Base-by-base conservation (phyloP, 2,888 invertebrate species). In the Amiota communis region DNA sequence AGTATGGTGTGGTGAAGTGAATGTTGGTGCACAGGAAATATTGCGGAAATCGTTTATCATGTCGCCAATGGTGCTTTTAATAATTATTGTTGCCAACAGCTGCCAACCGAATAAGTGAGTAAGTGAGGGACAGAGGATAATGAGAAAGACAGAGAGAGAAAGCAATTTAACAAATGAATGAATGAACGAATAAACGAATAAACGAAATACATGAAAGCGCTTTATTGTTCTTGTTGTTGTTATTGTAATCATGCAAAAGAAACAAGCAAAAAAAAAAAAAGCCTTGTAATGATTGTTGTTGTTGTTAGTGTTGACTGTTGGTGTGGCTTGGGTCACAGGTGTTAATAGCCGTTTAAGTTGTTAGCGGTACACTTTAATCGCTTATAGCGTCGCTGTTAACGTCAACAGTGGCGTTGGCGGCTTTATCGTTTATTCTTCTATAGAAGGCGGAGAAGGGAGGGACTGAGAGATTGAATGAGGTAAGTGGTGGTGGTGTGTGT, bases 11-110 rank as follows among this genome's bases (percentile, higher is more conserved):
- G 74, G 77, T 48, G 48, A 36, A 74, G 78, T 80, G 75, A 78
- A 80, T 75, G 46, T 23, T 76, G 36, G 36, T 36, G 36, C 11
- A 68, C 70, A 81, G 81, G 83, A 83, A 83, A 83, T 80, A 83
- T 86, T 80, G 86, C 83, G 86, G 83, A 83, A 83, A 83, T 83
- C 86, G 86, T 83, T 86, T 84, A 83, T 83, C 83, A 83, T 84
- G 86, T 84, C 83, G 83, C 86, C 83, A 83, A 85, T 82, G 85
- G 85, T 83, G 67, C 51, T 83, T 83, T 84, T 84, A 79, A 85
- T 70, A 57, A 57, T 70, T 57, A 64, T 71, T 63, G 71, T 64
- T 64, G 71, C 53, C 51, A 71, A 71, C 71, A 63, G 71, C 64
- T 64, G 53, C 20, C 53, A 47, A 11, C 36, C 36, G 36, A 36